These are phyloP conservation scores for Chrysomela aeneicollis DNA, from an alignment of 2,888 invertebrate species.

Conservation along the genomic window DNA sequence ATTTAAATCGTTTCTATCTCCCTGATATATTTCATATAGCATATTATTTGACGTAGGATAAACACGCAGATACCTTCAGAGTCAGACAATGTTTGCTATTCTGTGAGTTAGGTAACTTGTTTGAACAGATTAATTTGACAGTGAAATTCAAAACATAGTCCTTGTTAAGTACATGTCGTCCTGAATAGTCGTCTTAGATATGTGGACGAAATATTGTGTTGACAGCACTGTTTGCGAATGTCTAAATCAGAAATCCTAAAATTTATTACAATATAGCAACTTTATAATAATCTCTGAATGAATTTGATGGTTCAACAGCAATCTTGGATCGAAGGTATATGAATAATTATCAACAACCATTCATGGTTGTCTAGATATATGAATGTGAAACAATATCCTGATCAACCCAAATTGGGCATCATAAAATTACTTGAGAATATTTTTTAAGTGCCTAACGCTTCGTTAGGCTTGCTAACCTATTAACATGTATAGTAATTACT, in stretches of 20 bases:
- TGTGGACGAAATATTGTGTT: background rate
- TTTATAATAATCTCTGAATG: no score
- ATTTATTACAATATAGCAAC: background rate
- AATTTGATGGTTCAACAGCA: no score
- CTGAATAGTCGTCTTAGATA: background rate
- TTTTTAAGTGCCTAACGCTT: no score
- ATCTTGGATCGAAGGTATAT: no score
- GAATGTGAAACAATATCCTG: no score
- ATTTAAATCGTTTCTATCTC: background rate
- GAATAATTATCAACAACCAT: no score
- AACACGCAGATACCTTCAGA: background rate
- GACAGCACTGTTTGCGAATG: background rate
- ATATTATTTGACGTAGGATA: no score
- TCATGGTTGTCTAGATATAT: no score
- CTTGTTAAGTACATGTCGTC: background rate
- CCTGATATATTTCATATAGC: background rate
- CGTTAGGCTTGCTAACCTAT: no score
- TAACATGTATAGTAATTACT: no score
- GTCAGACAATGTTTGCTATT: background rate
- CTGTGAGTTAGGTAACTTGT: background rate
- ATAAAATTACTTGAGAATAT: no score
- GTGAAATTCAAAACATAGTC: background rate
- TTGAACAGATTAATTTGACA: background rate
- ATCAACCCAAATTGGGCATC: no score
- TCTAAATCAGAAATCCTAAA: background rate